Evolutionary conservation across 2,888 invertebrate genomes (phyloP).

Genomic region (Chymomyza amoena): DNA sequence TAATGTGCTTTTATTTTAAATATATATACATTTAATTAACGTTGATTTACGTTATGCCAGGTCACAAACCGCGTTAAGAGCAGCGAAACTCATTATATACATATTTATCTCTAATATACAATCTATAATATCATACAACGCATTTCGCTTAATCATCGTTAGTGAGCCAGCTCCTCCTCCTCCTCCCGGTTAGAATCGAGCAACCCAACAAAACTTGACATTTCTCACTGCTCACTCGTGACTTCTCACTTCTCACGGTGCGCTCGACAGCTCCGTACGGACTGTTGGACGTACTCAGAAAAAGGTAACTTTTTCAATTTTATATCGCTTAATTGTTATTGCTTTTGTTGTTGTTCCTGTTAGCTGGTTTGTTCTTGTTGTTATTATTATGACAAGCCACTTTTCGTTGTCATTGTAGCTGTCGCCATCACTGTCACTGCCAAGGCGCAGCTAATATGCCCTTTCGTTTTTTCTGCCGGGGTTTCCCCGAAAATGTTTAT

Average conservation of each 20-base stretch:
- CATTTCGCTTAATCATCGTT: slow-evolving; percentile 38
- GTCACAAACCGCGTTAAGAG: slow-evolving; percentile 30
- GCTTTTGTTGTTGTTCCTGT: slow-evolving; percentile 34
- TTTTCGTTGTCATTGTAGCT: slow-evolving; percentile 64
- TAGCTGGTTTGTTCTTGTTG: slow-evolving; percentile 26
- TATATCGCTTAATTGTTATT: slow-evolving; percentile 67
- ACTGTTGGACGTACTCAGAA: slow-evolving; percentile 3
- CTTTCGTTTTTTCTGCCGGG: slow-evolving; percentile 27
- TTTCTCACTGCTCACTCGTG: neutral
- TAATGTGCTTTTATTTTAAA: slow-evolving; percentile 23
- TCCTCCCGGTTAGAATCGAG: no score
- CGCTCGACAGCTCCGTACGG: slow-evolving; percentile 30
- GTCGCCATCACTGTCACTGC: slow-evolving; percentile 35
- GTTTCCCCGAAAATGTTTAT: slow-evolving; percentile 54
- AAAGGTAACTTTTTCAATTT: slow-evolving; percentile 66
- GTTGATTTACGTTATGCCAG: slow-evolving; percentile 46
- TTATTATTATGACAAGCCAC: slow-evolving; percentile 55
- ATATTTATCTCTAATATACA: slow-evolving; percentile 24
- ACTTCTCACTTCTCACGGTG: neutral
- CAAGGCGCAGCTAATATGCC: slow-evolving; percentile 54
- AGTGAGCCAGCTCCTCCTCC: neutral
- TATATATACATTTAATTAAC: slow-evolving; percentile 57
- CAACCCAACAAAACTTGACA: neutral
- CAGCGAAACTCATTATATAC: slow-evolving; percentile 18
- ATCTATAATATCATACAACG: slow-evolving; percentile 25